Conservation (phyloP, 2,888 invertebrate species). For the Tenodera sinensis region DNA sequence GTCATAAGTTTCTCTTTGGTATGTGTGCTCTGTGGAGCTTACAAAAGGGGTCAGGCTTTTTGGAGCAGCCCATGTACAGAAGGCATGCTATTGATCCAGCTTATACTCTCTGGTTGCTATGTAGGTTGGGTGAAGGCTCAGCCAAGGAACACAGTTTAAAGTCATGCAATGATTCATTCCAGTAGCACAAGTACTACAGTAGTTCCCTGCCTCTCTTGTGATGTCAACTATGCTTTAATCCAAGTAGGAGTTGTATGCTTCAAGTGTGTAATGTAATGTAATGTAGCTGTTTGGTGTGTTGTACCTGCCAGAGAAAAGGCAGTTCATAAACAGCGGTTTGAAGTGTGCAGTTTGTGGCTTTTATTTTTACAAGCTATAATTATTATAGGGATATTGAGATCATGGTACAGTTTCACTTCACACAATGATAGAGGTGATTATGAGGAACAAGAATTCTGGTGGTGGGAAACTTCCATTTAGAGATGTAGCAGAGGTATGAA, state of each 20-base stretch:
- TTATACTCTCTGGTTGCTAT: constrained; percentile 2
- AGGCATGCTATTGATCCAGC: constrained; percentile 6
- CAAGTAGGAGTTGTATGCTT: background rate
- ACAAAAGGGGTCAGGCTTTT: constrained; percentile 3
- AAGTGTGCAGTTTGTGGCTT: background rate
- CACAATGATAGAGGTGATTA: constrained; percentile 4
- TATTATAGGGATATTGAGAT: background rate
- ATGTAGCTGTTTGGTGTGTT: background rate
- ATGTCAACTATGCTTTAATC: background rate
- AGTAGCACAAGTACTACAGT: background rate
- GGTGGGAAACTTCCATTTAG: background rate
- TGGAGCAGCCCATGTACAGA: background rate
- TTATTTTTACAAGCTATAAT: background rate
- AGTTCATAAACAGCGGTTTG: background rate
- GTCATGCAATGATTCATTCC: background rate
- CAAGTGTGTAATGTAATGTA: background rate
- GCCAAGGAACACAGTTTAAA: background rate
- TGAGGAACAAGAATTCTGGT: constrained; percentile 10
- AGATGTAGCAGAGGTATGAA: background rate
- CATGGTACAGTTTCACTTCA: background rate
- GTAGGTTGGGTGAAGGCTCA: background rate
- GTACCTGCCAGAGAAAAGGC: background rate
- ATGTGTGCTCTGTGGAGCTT: background rate
- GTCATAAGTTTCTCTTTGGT: background rate
- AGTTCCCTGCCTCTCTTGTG: background rate